Evolutionary conservation across 1,140 invertebrate species (phyloP).

Genomic region (Nymphalis io): DNA sequence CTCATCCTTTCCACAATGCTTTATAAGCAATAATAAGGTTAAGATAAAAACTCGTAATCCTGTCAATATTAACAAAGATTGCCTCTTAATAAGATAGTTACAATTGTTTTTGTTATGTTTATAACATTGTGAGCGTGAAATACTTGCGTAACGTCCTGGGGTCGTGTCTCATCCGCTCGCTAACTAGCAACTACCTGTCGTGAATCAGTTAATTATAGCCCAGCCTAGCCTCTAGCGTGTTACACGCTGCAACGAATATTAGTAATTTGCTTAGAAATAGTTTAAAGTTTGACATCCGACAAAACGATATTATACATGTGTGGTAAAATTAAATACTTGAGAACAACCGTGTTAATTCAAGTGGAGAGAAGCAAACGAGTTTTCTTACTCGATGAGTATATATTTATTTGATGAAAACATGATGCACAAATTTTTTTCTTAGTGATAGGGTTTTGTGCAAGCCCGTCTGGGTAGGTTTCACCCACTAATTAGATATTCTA

Average conservation of each 20-base stretch:
- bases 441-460: no score
- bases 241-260: slow-evolving; percentile 10
- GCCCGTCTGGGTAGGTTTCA: no score
- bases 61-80: not conserved
- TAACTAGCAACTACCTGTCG: slow-evolving; percentile 18
- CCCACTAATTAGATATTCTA: no score
- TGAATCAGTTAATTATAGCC: slow-evolving; percentile 19
- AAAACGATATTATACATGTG: not conserved
- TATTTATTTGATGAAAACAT: no score
- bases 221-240: slow-evolving; percentile 9
- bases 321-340: no score
- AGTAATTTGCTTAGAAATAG: not conserved
- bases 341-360: no score
- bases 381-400: no score
- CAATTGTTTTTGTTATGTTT: not conserved
- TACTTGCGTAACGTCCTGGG: slow-evolving; percentile 4
- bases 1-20: no score
- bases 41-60: no score
- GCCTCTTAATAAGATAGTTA: not conserved
- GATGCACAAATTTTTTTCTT: no score
- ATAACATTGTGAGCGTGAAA: not conserved
- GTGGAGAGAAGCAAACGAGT: no score
- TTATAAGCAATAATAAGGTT: no score
- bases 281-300: slow-evolving; percentile 5
- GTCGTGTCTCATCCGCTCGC: slow-evolving; percentile 16